Conservation (phyloP, 1,140 invertebrate species). For the Lamellibrachia luymesi region DNA sequence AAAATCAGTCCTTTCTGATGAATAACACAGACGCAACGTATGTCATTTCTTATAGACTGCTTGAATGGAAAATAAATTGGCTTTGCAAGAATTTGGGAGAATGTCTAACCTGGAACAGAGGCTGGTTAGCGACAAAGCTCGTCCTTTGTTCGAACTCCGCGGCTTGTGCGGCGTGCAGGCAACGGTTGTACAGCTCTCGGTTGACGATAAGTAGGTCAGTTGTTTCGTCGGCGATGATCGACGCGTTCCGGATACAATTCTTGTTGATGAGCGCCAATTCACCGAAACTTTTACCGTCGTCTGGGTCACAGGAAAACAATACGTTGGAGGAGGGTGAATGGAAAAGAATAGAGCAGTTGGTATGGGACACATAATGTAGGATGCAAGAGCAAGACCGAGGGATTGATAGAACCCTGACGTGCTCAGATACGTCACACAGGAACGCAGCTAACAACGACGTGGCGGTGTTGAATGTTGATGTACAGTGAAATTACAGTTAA, state of each 20-base stretch:
- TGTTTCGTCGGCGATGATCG: constrained; percentile 45
- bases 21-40: no score
- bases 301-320: constrained; percentile 28
- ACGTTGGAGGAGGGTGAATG: neutral
- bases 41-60: no score
- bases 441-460: neutral
- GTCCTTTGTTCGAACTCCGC: constrained; percentile 44
- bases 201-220: constrained; percentile 48
- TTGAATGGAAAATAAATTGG: no score
- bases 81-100: no score
- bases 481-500: neutral
- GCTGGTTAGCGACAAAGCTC: constrained; percentile 7
- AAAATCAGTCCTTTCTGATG: neutral
- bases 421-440: no score
- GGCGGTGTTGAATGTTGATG: neutral
- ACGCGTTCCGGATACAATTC: constrained; percentile 48
- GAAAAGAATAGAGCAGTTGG: neutral
- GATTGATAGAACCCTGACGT: no score
- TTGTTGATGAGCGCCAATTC: constrained; percentile 50
- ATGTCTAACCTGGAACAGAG: neutral
- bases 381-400: no score
- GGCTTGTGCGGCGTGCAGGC: constrained; percentile 42
- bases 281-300: constrained; percentile 47
- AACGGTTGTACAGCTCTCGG: constrained; percentile 45
- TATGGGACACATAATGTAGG: neutral